A percentile compares a stretch with the other conserved stretches of the same genome.
These are phyloP conservation scores for Diaperis boleti DNA, from an alignment of 2,888 invertebrate species.

Conservation along the genomic window DNA sequence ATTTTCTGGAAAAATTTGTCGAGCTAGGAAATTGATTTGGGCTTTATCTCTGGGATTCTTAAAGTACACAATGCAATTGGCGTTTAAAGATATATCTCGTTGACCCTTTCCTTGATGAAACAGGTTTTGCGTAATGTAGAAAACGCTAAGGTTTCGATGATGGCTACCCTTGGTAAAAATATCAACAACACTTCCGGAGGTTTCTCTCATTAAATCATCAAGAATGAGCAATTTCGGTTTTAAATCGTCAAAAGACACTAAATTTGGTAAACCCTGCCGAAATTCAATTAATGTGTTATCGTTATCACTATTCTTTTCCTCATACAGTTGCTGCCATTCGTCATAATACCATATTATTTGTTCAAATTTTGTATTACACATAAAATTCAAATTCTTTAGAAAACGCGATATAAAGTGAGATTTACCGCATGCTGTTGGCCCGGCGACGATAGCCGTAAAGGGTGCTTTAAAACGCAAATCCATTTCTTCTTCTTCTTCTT, in stretches of 20 bases:
- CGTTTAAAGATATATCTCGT: constrained; percentile 47
- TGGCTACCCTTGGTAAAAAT: constrained; percentile 48
- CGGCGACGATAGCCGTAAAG: too few relatives aligned
- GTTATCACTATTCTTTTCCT: too few relatives aligned
- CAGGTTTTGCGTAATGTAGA: constrained; percentile 47
- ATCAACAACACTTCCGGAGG: constrained; percentile 37
- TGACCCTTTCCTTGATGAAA: constrained; percentile 49
- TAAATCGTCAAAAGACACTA: constrained; percentile 16
- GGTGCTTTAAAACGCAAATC: too few relatives aligned
- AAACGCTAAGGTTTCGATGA: constrained; percentile 23
- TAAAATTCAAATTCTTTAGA: too few relatives aligned
- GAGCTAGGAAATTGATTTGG: constrained; percentile 42
- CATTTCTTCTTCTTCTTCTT: too few relatives aligned
- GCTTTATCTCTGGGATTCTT: constrained; percentile 47
- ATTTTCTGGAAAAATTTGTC: constrained; percentile 46
- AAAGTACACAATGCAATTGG: constrained; percentile 48
- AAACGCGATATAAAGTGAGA: too few relatives aligned
- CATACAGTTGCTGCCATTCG: too few relatives aligned
- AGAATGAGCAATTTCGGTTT: constrained; percentile 29
- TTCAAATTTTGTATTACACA: too few relatives aligned
- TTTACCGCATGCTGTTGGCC: too few relatives aligned
- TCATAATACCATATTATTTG: too few relatives aligned
- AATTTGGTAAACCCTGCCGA: constrained; percentile 34
- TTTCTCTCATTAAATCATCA: constrained; percentile 38
- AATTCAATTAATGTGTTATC: too few relatives aligned